Conservation (phyloP, 2,113 vertebrate genomes). For the Oryzias curvinotus region DNA sequence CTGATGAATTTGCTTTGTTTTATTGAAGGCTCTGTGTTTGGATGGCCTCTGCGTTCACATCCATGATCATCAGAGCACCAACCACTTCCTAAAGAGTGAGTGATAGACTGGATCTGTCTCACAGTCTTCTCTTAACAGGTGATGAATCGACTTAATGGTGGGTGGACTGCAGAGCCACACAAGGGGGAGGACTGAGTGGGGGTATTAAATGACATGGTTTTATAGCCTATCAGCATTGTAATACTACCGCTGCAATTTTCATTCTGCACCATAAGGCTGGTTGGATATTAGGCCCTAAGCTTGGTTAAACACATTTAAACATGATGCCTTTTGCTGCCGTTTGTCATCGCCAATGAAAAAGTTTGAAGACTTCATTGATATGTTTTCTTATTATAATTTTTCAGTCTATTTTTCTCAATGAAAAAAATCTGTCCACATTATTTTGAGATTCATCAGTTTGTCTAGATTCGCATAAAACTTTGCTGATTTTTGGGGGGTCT, state of each 20-base stretch:
- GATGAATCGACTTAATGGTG: slow-evolving; percentile 73
- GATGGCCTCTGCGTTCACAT: slow-evolving; percentile 28
- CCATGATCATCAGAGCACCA: slow-evolving; percentile 43
- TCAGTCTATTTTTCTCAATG: too few species aligned
- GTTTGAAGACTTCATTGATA: slow-evolving; percentile 3
- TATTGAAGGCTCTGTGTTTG: slow-evolving; percentile 33
- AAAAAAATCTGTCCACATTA: too few species aligned
- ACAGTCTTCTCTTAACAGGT: slow-evolving; percentile 60
- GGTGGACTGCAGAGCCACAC: slow-evolving; percentile 49
- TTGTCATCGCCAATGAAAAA: slow-evolving; percentile 24
- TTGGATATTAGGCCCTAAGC: slow-evolving; percentile 51
- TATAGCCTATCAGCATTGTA: slow-evolving; percentile 72
- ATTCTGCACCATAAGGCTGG: slow-evolving; percentile 64
- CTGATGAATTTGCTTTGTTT: slow-evolving; percentile 7
- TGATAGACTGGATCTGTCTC: slow-evolving; percentile 59
- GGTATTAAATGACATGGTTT: slow-evolving; percentile 70
- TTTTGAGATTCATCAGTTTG: too few species aligned
- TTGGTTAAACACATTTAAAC: slow-evolving; percentile 60
- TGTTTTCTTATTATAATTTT: not conserved
- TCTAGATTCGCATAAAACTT: too few species aligned
- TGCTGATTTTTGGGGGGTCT: too few species aligned
- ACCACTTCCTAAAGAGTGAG: slow-evolving; percentile 46
- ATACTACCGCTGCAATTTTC: slow-evolving; percentile 56
- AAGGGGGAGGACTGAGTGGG: slow-evolving; percentile 30
- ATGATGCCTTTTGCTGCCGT: slow-evolving; percentile 16